These are phyloP conservation scores for Frankliniella intonsa DNA, from an alignment of 2,888 invertebrate genomes.

Conservation along the genomic window DNA sequence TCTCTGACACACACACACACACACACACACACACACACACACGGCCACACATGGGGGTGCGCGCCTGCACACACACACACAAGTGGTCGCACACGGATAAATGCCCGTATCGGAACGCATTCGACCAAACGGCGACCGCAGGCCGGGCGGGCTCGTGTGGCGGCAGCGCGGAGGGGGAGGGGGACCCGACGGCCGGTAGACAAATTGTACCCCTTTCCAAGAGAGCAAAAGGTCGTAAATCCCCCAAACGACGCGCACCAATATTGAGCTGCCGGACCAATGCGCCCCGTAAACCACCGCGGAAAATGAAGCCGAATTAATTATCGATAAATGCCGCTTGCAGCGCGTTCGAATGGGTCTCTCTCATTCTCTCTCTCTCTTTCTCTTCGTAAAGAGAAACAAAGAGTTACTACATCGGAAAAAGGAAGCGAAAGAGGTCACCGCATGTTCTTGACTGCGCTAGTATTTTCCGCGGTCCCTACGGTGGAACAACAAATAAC, in stretches of 20 bases:
- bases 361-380: background rate
- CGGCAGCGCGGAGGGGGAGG: background rate
- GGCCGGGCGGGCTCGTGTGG: background rate
- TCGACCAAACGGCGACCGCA: background rate
- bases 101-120: background rate
- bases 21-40: background rate
- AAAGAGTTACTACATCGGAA: too few species aligned
- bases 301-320: slow-evolving; percentile 20
- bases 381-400: background rate
- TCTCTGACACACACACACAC: background rate
- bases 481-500: too few species aligned
- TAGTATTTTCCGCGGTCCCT: too few species aligned
- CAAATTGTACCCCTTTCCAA: slow-evolving; percentile 5
- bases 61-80: background rate
- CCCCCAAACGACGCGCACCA: background rate
- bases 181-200: background rate
- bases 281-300: background rate
- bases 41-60: background rate
- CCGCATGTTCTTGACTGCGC: too few species aligned
- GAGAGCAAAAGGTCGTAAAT: slow-evolving; percentile 14
- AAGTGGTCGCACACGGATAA: background rate
- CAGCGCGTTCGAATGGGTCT: too few species aligned
- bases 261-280: slow-evolving; percentile 10
- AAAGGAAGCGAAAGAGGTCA: too few species aligned
- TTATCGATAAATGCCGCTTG: background rate